Evolutionary conservation across 2,888 invertebrate species (phyloP).

Genomic region (Acleris sparsana): DNA sequence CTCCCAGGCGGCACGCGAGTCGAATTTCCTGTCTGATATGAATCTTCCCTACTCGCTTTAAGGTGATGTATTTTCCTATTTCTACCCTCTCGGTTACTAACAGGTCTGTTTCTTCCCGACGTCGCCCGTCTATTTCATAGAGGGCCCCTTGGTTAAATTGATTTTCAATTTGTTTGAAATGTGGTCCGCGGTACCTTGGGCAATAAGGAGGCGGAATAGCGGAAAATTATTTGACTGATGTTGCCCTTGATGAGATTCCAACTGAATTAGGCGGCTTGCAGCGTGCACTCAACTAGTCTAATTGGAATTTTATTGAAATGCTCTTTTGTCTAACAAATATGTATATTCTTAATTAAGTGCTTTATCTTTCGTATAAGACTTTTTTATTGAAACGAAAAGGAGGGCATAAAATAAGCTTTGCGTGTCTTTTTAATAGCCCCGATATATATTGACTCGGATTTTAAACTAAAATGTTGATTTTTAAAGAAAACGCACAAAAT

Average conservation of each 20-base stretch:
- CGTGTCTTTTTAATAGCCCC: too few relatives aligned
- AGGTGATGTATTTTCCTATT: constrained; percentile 83
- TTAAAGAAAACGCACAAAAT: too few relatives aligned
- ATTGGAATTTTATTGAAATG: constrained; percentile 24
- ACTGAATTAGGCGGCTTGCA: constrained; percentile 56
- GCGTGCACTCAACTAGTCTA: constrained; percentile 22
- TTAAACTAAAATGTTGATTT: too few relatives aligned
- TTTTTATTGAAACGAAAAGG: too few relatives aligned
- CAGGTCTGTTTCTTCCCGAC: constrained; percentile 56
- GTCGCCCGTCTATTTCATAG: constrained; percentile 58
- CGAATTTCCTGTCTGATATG: constrained; percentile 82
- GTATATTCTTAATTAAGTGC: too few relatives aligned
- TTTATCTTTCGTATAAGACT: too few relatives aligned
- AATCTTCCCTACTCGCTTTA: constrained; percentile 82
- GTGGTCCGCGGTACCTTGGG: constrained; percentile 73
- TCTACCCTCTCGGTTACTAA: constrained; percentile 64
- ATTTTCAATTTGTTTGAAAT: constrained; percentile 83
- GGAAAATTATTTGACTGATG: constrained; percentile 76
- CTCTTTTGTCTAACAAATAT: constrained; percentile 9
- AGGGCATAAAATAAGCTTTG: too few relatives aligned
- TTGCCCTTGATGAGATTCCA: constrained; percentile 68
- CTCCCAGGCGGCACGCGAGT: constrained; percentile 68
- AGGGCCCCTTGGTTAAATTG: constrained; percentile 75
- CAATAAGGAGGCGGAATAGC: constrained; percentile 74
- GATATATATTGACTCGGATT: too few relatives aligned